These are phyloP conservation scores for Drosophila mimica DNA, from an alignment of 2,888 invertebrate species.

Conservation along the genomic window DNA sequence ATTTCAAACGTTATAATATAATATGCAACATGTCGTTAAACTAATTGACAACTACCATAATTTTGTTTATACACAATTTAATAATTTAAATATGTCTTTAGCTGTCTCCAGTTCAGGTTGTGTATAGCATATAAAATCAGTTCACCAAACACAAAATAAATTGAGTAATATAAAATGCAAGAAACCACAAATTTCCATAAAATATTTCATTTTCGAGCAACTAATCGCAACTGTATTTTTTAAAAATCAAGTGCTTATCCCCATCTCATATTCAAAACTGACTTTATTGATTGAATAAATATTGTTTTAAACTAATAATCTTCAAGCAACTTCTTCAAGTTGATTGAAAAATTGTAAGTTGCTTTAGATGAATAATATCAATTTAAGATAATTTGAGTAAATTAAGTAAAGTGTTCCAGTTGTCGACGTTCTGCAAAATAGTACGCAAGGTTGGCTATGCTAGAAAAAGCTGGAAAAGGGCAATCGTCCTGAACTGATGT, in stretches of 20 bases:
- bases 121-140: background rate
- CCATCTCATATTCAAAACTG: background rate
- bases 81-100: background rate
- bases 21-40: background rate
- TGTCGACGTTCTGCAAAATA: slow-evolving; percentile 13
- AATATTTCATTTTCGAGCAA: background rate
- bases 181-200: background rate
- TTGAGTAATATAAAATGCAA: background rate
- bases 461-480: slow-evolving; percentile 4
- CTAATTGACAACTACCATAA: background rate
- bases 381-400: background rate
- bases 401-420: background rate
- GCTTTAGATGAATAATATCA: background rate
- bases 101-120: too few relatives aligned
- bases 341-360: too few relatives aligned
- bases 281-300: background rate
- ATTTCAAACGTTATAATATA: slow-evolving; percentile 14
- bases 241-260: background rate
- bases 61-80: background rate
- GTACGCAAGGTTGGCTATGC: slow-evolving; percentile 41
- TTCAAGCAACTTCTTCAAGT: background rate
- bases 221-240: background rate
- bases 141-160: background rate
- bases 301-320: background rate
- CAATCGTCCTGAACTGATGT: slow-evolving; percentile 9